Evolutionary conservation across 2,113 vertebrate genomes (phyloP).

Genomic region (Malurus alboscapulatus): DNA sequence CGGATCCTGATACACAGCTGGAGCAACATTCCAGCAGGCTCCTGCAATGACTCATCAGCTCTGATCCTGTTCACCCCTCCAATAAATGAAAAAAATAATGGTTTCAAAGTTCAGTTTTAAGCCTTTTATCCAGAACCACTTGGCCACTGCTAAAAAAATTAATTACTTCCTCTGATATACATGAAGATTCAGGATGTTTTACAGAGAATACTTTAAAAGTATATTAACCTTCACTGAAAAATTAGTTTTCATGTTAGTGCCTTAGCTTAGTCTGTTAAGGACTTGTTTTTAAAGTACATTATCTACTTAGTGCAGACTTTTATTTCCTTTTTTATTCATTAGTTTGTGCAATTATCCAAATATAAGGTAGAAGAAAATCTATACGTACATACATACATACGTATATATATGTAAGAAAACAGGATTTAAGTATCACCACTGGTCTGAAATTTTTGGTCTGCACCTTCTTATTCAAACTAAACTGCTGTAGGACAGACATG

Average conservation of each 20-base stretch:
- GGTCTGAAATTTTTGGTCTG: background rate
- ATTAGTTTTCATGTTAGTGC: background rate
- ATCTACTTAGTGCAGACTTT: background rate
- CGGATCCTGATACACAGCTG: background rate
- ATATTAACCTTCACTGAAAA: background rate
- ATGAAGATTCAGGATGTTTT: background rate
- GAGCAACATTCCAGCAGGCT: constrained; percentile 36
- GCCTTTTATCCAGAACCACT: constrained; percentile 3
- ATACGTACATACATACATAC: background rate
- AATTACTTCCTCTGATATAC: background rate
- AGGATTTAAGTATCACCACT: background rate
- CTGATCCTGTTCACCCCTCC: background rate
- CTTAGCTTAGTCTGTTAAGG: background rate
- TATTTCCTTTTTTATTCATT: background rate
- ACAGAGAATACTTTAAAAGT: background rate
- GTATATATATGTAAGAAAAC: background rate
- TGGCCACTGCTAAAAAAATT: background rate
- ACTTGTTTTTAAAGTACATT: background rate
- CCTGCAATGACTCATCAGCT: constrained; percentile 19
- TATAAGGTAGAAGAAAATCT: background rate
- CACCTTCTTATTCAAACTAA: background rate
- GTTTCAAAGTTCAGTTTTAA: constrained; percentile 11
- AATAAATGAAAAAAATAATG: background rate
- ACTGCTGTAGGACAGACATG: background rate
- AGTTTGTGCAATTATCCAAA: background rate